Percentiles rank a stretch among this genome's conserved stretches.
phyloP scores from a whole-genome alignment of 2,797 vertebrate genomes.

The Meda fulgida region DNA sequence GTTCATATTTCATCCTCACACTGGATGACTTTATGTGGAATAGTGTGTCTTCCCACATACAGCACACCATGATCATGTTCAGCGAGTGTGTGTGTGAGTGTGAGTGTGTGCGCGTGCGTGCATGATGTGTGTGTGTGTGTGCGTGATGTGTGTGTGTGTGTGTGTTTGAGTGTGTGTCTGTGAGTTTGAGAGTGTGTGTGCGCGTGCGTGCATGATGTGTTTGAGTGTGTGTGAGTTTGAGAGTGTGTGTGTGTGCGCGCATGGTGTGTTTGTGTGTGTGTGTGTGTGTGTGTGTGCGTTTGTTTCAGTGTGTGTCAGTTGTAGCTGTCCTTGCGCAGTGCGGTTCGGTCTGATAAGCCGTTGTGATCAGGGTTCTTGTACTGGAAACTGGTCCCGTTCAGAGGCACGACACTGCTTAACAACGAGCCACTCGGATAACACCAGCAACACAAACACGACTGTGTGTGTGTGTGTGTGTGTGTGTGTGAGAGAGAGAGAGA shows the following conservation, averaged over 20 bases:
- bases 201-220: too few species aligned
- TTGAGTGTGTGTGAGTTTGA: too few species aligned
- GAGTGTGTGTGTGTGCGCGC: too few species aligned
- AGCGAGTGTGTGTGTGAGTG: neutral
- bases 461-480: too few species aligned
- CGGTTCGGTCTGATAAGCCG: slow-evolving; percentile 80
- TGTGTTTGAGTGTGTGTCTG: too few species aligned
- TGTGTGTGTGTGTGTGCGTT: too few species aligned
- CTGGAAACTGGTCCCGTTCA: slow-evolving; percentile 85
- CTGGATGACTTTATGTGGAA: neutral
- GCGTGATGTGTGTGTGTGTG: slow-evolving; percentile 18
- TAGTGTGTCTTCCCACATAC: neutral
- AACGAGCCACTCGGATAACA: slow-evolving; percentile 78
- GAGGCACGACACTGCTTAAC: slow-evolving; percentile 78
- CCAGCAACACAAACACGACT: slow-evolving; percentile 88
- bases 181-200: too few species aligned
- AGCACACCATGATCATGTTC: neutral
- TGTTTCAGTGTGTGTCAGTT: slow-evolving; percentile 64
- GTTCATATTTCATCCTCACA: neutral
- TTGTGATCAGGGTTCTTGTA: slow-evolving; percentile 86
- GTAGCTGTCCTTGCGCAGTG: slow-evolving; percentile 80
- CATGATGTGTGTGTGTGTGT: too few species aligned
- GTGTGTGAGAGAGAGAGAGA: slow-evolving; percentile 13
- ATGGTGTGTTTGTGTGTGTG: too few species aligned
- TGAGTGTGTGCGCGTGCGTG: too few species aligned